Conservation (phyloP, 2,113 vertebrate genomes). For the Gallinago paraguaiae region DNA sequence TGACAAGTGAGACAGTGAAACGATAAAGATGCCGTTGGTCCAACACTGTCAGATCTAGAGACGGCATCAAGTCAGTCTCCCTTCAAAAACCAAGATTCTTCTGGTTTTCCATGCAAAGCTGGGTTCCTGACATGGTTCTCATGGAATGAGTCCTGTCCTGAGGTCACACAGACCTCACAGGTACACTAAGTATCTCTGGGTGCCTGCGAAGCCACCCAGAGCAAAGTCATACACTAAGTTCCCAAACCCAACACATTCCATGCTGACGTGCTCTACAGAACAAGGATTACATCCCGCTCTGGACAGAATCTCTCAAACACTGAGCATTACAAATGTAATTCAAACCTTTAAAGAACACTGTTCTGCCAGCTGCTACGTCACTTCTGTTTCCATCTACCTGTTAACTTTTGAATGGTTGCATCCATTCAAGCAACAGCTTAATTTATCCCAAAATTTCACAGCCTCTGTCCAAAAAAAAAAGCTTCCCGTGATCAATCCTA, state of each 20-base stretch:
- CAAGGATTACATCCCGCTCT: background rate
- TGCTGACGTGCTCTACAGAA: background rate
- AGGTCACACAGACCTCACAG: background rate
- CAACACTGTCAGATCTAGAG: background rate
- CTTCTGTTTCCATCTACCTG: background rate
- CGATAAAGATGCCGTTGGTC: background rate
- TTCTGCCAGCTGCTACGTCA: background rate
- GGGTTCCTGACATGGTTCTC: background rate
- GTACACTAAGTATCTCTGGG: background rate
- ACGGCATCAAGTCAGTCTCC: background rate
- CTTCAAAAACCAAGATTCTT: background rate
- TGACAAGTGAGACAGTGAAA: background rate
- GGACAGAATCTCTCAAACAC: background rate
- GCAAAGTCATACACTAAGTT: background rate
- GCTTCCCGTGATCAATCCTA: slow-evolving; percentile 46
- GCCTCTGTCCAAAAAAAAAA: background rate
- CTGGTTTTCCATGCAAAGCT: background rate
- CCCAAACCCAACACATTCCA: background rate
- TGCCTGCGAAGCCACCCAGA: background rate
- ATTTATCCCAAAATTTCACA: background rate
- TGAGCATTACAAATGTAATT: background rate
- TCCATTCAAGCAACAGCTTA: background rate
- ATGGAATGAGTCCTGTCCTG: background rate
- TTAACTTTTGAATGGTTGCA: background rate
- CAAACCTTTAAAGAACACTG: background rate